Conservation (phyloP, 37 sponge, comb jelly and placozoan species). For the Geodia barretti region DNA sequence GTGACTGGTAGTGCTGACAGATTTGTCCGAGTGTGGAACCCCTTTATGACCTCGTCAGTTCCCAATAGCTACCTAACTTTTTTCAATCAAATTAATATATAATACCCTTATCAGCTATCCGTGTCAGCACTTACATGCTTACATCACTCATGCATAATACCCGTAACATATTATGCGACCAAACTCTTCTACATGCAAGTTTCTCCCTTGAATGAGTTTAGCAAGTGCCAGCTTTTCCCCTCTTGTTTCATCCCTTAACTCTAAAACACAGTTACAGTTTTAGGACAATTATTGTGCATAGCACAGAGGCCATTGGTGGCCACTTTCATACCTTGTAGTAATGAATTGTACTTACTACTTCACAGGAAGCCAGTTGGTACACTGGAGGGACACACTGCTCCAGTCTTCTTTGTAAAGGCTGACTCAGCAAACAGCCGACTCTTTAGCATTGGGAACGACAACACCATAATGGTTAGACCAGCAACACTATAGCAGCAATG, state of each 20-base stretch:
- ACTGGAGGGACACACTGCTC: conserved; percentile 80
- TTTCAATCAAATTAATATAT: too few relatives aligned
- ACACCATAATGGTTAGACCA: conserved; percentile 82
- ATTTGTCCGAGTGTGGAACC: conserved; percentile 85
- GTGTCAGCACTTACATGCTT: too few relatives aligned
- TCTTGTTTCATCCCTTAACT: too few relatives aligned
- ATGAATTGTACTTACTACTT: not conserved
- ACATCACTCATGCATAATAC: too few relatives aligned
- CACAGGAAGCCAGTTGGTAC: conserved; percentile 79
- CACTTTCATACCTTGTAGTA: not conserved
- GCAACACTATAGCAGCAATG: not conserved
- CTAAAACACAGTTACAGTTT: too few relatives aligned
- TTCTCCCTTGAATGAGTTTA: too few relatives aligned
- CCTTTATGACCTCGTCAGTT: conserved; percentile 71
- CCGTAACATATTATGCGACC: too few relatives aligned
- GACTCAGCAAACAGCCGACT: conserved; percentile 62
- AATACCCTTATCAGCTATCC: too few relatives aligned
- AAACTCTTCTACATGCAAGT: too few relatives aligned
- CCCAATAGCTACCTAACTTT: not conserved
- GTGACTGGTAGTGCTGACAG: conserved; percentile 93
- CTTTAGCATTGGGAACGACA: conserved; percentile 84
- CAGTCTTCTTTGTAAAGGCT: conserved; percentile 68
- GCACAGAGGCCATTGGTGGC: too few relatives aligned
- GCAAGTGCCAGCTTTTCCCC: too few relatives aligned
- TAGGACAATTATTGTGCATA: too few relatives aligned